phyloP scores from a whole-genome alignment of 2,797 vertebrate species.

The Leptatherina wallacei region DNA sequence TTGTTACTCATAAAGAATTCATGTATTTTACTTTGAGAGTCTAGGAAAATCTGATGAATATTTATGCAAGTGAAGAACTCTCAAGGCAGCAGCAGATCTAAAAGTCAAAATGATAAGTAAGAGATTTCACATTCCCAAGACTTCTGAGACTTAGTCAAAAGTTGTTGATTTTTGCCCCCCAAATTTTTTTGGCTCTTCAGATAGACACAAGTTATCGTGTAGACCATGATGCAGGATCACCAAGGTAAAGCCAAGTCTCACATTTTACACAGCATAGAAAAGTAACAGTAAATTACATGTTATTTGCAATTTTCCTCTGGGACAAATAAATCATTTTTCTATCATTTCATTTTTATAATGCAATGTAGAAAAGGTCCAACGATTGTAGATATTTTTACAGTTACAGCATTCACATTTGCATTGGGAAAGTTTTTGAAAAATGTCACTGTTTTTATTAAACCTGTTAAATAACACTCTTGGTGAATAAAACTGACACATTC shows the following conservation, averaged over 20 bases:
- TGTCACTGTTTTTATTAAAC: constrained; percentile 25
- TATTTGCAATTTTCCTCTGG: too few relatives aligned
- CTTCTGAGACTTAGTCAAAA: constrained; percentile 48
- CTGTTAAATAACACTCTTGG: constrained; percentile 39
- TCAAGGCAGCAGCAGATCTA: constrained; percentile 41
- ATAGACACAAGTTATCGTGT: neutral
- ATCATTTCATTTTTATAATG: neutral
- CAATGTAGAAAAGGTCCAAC: neutral
- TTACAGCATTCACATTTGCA: constrained; percentile 19
- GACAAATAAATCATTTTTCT: too few relatives aligned
- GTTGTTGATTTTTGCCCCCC: constrained; percentile 20
- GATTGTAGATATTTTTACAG: constrained; percentile 7
- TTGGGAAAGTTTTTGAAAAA: constrained; percentile 20
- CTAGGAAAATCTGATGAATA: constrained; percentile 51
- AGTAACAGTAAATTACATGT: neutral
- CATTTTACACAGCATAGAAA: neutral
- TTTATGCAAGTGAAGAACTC: constrained; percentile 54
- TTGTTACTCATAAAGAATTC: constrained; percentile 46
- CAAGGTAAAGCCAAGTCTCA: constrained; percentile 7
- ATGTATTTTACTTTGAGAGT: constrained; percentile 44
- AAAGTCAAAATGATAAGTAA: constrained; percentile 49
- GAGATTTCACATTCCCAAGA: constrained; percentile 49
- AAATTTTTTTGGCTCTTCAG: constrained; percentile 22
- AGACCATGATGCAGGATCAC: neutral
- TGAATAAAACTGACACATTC: constrained; percentile 30